Percentiles rank a stretch among this genome's conserved stretches.
These are phyloP conservation scores for Xanthia icteritia DNA, from an alignment of 2,888 invertebrate species.

Conservation along the genomic window DNA sequence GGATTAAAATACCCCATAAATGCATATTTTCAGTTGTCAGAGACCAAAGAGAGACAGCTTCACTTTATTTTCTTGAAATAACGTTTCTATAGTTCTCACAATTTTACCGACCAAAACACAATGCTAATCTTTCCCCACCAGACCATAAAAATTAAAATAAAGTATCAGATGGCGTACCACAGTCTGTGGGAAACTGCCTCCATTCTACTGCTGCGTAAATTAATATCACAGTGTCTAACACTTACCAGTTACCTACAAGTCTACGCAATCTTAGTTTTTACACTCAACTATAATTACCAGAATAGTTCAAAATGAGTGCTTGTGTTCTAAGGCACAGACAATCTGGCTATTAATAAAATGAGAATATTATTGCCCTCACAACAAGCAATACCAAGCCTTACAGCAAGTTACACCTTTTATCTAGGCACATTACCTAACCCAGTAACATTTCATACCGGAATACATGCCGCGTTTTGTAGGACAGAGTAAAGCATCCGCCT, in stretches of 20 bases:
- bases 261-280: constrained; percentile 26
- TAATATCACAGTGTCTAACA: constrained; percentile 10
- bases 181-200: constrained; percentile 13
- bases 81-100: neutral
- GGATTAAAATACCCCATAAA: neutral
- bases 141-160: neutral
- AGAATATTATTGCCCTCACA: constrained; percentile 9
- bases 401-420: constrained; percentile 35
- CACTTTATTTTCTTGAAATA: neutral
- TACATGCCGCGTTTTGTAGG: neutral
- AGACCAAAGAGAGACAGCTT: neutral
- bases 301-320: constrained; percentile 9
- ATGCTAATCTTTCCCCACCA: neutral
- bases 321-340: constrained; percentile 38
- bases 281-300: constrained; percentile 16
- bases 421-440: constrained; percentile 2
- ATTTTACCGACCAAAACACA: neutral
- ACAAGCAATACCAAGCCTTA: neutral
- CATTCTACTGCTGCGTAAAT: constrained; percentile 30
- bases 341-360: constrained; percentile 25
- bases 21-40: neutral
- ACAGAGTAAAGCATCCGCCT: constrained; percentile 44
- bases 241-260: neutral
- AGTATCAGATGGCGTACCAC: neutral
- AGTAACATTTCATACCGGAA: constrained; percentile 13